Percentiles rank a stretch among this genome's conserved stretches.
Conservation (phyloP, 2,888 invertebrate genomes). For the Sepiola atlantica region DNA sequence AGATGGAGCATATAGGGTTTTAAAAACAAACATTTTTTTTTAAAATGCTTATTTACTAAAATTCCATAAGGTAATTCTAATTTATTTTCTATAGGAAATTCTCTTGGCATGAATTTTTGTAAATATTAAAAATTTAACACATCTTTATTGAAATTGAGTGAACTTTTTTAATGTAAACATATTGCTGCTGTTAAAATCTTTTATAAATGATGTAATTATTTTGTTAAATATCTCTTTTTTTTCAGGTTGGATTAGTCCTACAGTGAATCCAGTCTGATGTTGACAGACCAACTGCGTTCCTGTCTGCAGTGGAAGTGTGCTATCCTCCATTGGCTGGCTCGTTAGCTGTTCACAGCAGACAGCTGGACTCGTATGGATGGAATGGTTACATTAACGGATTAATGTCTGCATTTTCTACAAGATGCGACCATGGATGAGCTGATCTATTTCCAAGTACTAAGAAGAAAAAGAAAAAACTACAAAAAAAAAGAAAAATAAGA, state of each 20-base stretch:
- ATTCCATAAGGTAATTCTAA: neutral
- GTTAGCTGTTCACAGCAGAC: slow-evolving; percentile 32
- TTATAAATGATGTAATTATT: neutral
- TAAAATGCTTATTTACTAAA: neutral
- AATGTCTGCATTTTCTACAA: neutral
- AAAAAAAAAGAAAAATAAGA: neutral
- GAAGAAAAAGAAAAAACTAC: neutral
- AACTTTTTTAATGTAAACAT: neutral
- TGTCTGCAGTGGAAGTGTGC: slow-evolving; percentile 21
- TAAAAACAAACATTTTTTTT: too few species aligned
- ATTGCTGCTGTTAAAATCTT: neutral
- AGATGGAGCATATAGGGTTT: too few species aligned
- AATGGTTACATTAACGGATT: slow-evolving; percentile 4
- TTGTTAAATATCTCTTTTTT: slow-evolving; percentile 48
- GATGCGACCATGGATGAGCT: neutral
- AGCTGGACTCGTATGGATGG: neutral
- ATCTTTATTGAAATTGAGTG: too few species aligned
- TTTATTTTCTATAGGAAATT: neutral
- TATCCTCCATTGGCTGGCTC: neutral
- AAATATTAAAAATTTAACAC: neutral
- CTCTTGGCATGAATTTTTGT: neutral
- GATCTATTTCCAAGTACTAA: slow-evolving; percentile 10
- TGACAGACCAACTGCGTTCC: slow-evolving; percentile 19
- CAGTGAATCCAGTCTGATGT: slow-evolving; percentile 58
- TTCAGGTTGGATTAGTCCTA: slow-evolving; percentile 68